A percentile compares a stretch with the other conserved stretches of the same genome.
Conservation (phyloP, 2,113 vertebrate species). For the Embiotoca jacksoni region DNA sequence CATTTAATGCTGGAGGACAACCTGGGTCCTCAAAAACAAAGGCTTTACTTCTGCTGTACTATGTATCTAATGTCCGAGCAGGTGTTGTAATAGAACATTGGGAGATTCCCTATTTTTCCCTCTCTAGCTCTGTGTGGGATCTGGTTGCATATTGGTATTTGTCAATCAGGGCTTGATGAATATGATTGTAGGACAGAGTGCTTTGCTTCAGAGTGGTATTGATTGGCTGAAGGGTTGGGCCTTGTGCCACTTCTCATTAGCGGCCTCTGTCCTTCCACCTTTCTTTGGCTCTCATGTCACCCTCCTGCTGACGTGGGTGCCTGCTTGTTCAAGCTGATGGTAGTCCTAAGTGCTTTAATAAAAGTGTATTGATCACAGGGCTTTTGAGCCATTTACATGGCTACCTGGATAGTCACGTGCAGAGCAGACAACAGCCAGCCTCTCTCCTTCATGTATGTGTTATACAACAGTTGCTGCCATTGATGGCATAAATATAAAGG, state of each 20-base stretch:
- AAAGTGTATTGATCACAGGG: slow-evolving; percentile 78
- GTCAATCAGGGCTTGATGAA: slow-evolving; percentile 72
- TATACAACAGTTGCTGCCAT: not conserved
- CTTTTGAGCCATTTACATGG: slow-evolving; percentile 59
- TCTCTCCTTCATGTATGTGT: slow-evolving; percentile 5
- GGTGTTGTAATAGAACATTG: not conserved
- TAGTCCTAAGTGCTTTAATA: slow-evolving; percentile 76
- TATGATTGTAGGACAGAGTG: slow-evolving; percentile 64
- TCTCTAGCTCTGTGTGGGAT: slow-evolving; percentile 8
- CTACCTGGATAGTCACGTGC: slow-evolving; percentile 22
- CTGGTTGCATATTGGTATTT: slow-evolving; percentile 55
- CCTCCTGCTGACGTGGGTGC: slow-evolving; percentile 44
- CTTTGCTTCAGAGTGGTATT: slow-evolving; percentile 69
- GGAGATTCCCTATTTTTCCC: not conserved
- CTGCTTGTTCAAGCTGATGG: slow-evolving; percentile 72
- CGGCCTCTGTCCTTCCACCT: slow-evolving; percentile 68
- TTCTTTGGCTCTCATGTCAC: slow-evolving; percentile 58
- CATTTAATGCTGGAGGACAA: not conserved
- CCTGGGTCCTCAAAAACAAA: not conserved
- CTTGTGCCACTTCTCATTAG: slow-evolving; percentile 74
- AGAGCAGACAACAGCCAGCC: slow-evolving; percentile 8
- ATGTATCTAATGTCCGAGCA: not conserved
- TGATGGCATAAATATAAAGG: slow-evolving; percentile 7
- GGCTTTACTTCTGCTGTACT: not conserved
- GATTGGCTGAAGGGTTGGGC: slow-evolving; percentile 60